phyloP scores from a whole-genome alignment of 1,140 invertebrate genomes.

The Eubasilissa regina region DNA sequence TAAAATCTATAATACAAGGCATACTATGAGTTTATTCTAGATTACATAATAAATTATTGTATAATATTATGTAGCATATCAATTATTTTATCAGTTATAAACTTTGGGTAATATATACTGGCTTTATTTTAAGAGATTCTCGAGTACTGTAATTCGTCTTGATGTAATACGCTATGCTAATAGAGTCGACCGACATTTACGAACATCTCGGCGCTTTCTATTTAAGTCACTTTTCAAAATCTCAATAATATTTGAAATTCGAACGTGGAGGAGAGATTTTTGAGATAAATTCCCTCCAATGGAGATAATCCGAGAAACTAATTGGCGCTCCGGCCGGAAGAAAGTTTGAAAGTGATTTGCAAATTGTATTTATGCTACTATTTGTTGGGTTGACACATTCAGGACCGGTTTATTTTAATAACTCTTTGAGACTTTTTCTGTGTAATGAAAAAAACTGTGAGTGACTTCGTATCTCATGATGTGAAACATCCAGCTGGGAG shows the following conservation, averaged over 20 bases:
- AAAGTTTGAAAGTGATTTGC: slow-evolving; percentile 20
- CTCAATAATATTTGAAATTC: neutral
- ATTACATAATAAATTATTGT: no score
- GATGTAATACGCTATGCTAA: no score
- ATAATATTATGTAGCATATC: no score
- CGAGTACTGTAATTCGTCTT: no score
- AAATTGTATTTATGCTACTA: neutral
- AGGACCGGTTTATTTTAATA: neutral
- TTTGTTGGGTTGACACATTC: neutral
- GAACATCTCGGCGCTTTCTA: slow-evolving; percentile 2
- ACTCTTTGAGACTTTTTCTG: no score
- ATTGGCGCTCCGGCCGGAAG: slow-evolving; percentile 1
- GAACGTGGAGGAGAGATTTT: neutral
- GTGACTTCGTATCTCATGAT: no score
- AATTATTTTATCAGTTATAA: no score
- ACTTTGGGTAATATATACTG: no score
- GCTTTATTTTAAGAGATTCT: no score
- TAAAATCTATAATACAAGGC: no score
- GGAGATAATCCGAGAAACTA: neutral
- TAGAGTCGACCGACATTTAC: neutral
- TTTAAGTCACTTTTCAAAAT: neutral
- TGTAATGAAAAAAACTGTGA: neutral
- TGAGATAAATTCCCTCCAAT: slow-evolving; percentile 5
- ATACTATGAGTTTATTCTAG: no score
- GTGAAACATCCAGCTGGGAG: no score